Evolutionary conservation across 2,113 vertebrate species (phyloP).

Genomic region (Strigops habroptila): DNA sequence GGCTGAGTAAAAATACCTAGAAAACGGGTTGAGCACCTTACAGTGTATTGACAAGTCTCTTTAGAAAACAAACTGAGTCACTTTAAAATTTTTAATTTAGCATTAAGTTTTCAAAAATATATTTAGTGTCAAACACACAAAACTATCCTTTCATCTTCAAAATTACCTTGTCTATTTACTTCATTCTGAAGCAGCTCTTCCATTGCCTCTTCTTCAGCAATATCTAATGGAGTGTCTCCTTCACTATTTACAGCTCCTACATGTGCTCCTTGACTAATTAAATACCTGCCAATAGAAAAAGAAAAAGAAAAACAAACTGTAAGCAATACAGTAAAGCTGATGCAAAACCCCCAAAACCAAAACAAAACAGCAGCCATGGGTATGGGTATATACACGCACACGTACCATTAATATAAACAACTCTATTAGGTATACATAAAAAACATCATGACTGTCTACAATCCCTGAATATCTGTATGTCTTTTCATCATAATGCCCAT

Average conservation of each 20-base stretch:
- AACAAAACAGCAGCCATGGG: background rate
- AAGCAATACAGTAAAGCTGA: background rate
- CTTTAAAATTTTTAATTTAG: background rate
- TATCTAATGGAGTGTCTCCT: constrained; percentile 97
- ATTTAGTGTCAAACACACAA: background rate
- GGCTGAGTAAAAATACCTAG: background rate
- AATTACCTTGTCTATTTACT: constrained; percentile 94
- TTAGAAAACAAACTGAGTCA: background rate
- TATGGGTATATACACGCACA: background rate
- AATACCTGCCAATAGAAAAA: constrained; percentile 81
- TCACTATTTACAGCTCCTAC: constrained; percentile 98
- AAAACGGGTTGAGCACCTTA: background rate
- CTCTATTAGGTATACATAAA: background rate
- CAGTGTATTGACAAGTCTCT: background rate
- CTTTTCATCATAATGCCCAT: background rate
- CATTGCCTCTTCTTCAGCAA: constrained; percentile 97
- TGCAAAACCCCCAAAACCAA: background rate
- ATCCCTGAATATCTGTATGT: background rate
- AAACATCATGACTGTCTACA: background rate
- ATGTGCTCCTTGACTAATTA: constrained; percentile 91
- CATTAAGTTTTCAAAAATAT: background rate
- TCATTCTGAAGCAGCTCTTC: constrained; percentile 97
- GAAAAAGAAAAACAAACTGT: background rate
- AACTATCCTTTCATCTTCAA: background rate
- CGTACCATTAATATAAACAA: background rate